phyloP scores from a whole-genome alignment of 2,888 invertebrate genomes.

The Tachystola acroxantha region DNA sequence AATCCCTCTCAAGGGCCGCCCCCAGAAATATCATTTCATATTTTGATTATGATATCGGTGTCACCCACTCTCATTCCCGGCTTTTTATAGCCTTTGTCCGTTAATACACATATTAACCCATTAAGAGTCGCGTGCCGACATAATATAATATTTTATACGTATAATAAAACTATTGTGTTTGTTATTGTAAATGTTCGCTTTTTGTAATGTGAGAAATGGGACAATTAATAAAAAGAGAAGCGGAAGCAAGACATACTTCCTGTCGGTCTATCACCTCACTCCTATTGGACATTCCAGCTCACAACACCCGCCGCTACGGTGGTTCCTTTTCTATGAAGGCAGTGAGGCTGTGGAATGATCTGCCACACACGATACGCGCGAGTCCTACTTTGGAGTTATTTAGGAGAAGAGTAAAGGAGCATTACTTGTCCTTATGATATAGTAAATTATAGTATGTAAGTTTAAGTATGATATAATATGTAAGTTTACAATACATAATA shows the following conservation, averaged over 20 bases:
- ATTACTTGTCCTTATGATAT: too few species aligned
- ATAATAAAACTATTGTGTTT: constrained; percentile 53
- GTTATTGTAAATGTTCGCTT: constrained; percentile 36
- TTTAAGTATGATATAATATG: too few species aligned
- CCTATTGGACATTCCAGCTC: too few species aligned
- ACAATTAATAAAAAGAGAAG: constrained; percentile 3
- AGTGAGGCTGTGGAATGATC: too few species aligned
- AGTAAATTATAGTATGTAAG: too few species aligned
- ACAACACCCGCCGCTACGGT: too few species aligned
- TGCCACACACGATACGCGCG: too few species aligned
- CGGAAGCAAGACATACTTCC: not conserved
- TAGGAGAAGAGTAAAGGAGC: too few species aligned
- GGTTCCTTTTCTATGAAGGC: too few species aligned
- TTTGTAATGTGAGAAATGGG: constrained; percentile 27
- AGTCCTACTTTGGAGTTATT: too few species aligned
- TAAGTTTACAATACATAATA: too few species aligned
- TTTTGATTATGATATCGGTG: constrained; percentile 77
- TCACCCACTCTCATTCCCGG: constrained; percentile 43
- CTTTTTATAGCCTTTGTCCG: constrained; percentile 64
- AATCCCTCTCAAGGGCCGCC: constrained; percentile 49
- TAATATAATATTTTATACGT: constrained; percentile 62
- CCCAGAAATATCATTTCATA: constrained; percentile 69
- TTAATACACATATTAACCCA: constrained; percentile 75
- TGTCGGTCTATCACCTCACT: too few species aligned
- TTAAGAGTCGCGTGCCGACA: constrained; percentile 68